Evolutionary conservation across 2,888 invertebrate genomes (phyloP).

Genomic region (Bombylius discolor): DNA sequence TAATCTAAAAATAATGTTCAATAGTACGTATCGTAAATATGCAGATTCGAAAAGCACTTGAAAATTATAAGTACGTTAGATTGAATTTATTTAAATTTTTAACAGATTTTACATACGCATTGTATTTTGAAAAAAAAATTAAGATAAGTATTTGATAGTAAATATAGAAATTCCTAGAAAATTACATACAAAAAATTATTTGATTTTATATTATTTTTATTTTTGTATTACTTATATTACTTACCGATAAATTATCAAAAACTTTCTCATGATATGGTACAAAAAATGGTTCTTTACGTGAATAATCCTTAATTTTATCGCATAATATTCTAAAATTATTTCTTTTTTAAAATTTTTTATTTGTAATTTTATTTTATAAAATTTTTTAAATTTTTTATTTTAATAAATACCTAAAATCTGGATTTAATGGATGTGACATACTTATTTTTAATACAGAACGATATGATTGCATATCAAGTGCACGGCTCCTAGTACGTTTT

Average conservation of each 20-base stretch:
- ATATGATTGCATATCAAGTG: conserved; percentile 55
- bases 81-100: too few relatives aligned
- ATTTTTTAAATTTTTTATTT: neutral
- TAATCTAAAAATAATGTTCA: too few relatives aligned
- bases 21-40: too few relatives aligned
- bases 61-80: too few relatives aligned
- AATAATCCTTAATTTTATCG: conserved; percentile 54
- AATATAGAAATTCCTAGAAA: too few relatives aligned
- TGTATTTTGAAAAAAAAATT: too few relatives aligned
- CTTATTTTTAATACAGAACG: conserved; percentile 68
- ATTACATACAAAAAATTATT: too few relatives aligned
- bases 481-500: conserved; percentile 39
- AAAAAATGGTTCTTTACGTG: conserved; percentile 59
- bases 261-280: conserved; percentile 66
- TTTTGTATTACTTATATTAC: conserved; percentile 5
- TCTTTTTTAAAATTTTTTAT: neutral
- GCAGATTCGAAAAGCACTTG: too few relatives aligned
- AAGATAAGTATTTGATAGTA: too few relatives aligned
- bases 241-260: conserved; percentile 53
- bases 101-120: too few relatives aligned
- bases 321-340: conserved; percentile 47
- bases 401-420: conserved; percentile 53
- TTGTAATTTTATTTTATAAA: neutral
- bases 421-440: conserved; percentile 61
- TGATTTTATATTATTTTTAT: too few relatives aligned